Evolutionary conservation across 1,140 invertebrate genomes (phyloP), one percentile per base, ranked within the genome.

Genomic region (Ganaspis sp.): DNA sequence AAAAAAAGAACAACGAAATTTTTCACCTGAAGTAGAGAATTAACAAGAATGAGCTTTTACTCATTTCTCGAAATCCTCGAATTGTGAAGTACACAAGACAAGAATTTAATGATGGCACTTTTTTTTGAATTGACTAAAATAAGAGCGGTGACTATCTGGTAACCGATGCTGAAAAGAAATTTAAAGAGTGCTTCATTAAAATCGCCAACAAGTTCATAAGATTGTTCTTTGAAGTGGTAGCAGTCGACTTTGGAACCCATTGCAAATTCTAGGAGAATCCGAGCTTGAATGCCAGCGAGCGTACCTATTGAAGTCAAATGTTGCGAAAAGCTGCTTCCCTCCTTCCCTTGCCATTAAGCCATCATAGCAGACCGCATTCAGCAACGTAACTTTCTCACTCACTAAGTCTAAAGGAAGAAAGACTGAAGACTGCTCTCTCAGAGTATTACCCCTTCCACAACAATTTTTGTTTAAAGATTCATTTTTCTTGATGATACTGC

Each of bases 271-370:
- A 29, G 53, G 23, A 15, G 11, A 64, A 64, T 15, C 23, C 26
- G 23, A 64, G 58, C 58, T 64, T 64, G 23, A 64, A 64, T 64
- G n/a, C 12, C 58, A 64, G 23, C 26, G 58, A 64, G 58, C 58
- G 2, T 26, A 64, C 23, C 58, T 29, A 64, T 64, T 64, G 11
- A 64, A 64, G 58, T 64, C 26, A 64, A 64, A 64, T 64, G 58
- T 64, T 64, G 58, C 58, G 58, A 64, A 64, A 64, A 64, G 58
- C 58, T 34, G 29, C 2, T 34, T 34, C 29, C 29, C 15, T 64
- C 23, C 23, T 49, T 17, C 53, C n/a, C 23, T 12, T 64, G 9
- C 58, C 26, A 64, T 64, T 29, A 64, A 29, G 19, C 17, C 53
- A 54, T 54, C 19, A 54, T 54, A 49, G n/a, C 15, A 49, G 45